Evolutionary conservation across 2,113 vertebrate genomes (phyloP).

Genomic region (Puma concolor): DNA sequence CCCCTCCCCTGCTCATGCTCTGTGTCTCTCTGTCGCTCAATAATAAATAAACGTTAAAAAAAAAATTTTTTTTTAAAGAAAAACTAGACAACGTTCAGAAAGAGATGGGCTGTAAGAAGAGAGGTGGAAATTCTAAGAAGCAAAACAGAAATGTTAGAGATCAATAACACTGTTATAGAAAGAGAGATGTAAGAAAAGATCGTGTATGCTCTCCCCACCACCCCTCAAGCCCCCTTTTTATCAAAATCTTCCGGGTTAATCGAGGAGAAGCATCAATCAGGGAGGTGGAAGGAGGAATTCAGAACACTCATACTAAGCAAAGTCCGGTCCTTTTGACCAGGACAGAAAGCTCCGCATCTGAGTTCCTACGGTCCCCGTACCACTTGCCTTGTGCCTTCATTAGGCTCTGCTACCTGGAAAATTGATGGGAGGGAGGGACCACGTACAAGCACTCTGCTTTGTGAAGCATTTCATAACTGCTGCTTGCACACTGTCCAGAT

Average conservation of each 20-base stretch:
- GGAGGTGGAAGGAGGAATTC: neutral
- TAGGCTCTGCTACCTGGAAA: constrained; percentile 35
- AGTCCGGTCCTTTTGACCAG: neutral
- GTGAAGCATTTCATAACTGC: constrained; percentile 67
- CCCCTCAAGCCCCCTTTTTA: fast-evolving
- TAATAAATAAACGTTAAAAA: too few species aligned
- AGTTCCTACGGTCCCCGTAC: fast-evolving
- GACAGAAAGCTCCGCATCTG: neutral
- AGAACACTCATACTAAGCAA: neutral
- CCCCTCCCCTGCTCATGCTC: too few species aligned
- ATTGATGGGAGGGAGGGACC: constrained; percentile 53
- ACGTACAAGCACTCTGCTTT: constrained; percentile 11
- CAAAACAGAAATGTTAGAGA: neutral
- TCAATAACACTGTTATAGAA: neutral
- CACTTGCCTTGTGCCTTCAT: neutral
- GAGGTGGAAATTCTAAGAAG: neutral
- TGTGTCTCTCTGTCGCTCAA: too few species aligned
- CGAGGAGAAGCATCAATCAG: neutral
- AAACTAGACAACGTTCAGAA: neutral
- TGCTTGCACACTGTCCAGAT: constrained; percentile 19
- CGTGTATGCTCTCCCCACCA: fast-evolving
- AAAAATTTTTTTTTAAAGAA: neutral
- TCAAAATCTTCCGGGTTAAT: neutral
- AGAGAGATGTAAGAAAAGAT: neutral
- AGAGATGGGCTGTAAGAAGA: neutral